Base-by-base conservation (phyloP, 2,113 vertebrate genomes). In the Rhabdornis inornatus region DNA sequence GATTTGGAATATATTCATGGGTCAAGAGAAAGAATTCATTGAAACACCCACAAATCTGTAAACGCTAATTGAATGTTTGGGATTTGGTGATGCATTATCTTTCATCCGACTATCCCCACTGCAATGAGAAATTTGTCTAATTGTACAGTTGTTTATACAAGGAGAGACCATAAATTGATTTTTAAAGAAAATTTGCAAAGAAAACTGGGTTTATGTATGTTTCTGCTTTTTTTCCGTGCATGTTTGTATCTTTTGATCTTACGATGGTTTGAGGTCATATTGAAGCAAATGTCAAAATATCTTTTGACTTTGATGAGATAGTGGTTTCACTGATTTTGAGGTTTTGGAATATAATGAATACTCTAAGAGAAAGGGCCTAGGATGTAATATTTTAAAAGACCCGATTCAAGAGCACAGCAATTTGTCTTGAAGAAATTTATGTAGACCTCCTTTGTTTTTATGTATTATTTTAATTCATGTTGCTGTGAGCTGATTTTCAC, bases 261-360 rank as follows among this genome's bases (percentile, higher is more conserved):
- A 70, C 0, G 0, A 13, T 68, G 52, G 16, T 31, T 74, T 3
- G 2, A 89, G 42, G 20, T 31, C 18, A 7, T 14, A 6, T 42
- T 93, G 44, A 87, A 94, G 20, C n/a, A 78, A 63, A 52, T 87
- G 37, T 31, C 33, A 63, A 66, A 93, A 70, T 15, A n/a, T 33
- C 19, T 74, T 85, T 59, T 75, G 60, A 39, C 35, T 63, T 90
- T 55, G 15, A 39, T 85, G 45, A 76, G 18, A 25, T 8, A 50
- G 24, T 47, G 22, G 9, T 88, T 95, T 90, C 25, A 80, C 30
- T 10, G 65, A 2, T 37, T 35, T 9, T 33, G 42, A 81, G n/a
- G 13, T 86, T 80, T 74, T 90, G n/a, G 40, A 87, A 64, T 35
- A 25, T 28, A 50, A 72, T 35, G 6, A 88, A 42, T 52, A 21